phyloP scores from a whole-genome alignment of 2,888 invertebrate genomes.

The Incurvaria masculella region DNA sequence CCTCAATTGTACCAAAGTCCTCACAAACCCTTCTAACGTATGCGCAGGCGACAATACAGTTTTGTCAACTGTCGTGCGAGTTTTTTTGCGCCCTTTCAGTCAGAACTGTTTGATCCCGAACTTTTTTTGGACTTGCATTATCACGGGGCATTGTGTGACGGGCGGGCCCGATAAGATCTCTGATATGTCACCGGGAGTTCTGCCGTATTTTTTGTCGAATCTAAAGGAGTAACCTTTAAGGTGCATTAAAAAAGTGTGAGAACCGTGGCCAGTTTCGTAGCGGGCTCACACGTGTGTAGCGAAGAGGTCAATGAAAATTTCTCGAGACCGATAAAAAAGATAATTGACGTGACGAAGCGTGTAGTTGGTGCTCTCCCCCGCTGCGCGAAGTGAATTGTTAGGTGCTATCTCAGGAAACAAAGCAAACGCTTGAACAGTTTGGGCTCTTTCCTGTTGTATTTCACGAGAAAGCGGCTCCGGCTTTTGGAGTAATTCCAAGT shows the following conservation, averaged over 20 bases:
- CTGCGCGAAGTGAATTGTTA: neutral
- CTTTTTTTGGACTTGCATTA: constrained; percentile 49
- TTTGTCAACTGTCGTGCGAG: constrained; percentile 35
- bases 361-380: neutral
- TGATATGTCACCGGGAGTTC: constrained; percentile 45
- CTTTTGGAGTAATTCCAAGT: no score
- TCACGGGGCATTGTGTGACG: constrained; percentile 48
- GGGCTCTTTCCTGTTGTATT: no score
- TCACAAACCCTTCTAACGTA: constrained; percentile 47
- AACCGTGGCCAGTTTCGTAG: constrained; percentile 12
- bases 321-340: constrained; percentile 1
- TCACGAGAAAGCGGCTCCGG: no score
- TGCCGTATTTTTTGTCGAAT: constrained; percentile 36
- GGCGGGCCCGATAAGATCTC: constrained; percentile 52
- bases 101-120: constrained; percentile 48
- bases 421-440: neutral
- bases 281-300: constrained; percentile 16
- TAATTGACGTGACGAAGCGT: constrained; percentile 2
- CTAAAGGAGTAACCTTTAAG: constrained; percentile 42
- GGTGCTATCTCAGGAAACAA: neutral
- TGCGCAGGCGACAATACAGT: constrained; percentile 31
- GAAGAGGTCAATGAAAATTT: constrained; percentile 17
- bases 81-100: constrained; percentile 45
- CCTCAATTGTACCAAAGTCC: constrained; percentile 26
- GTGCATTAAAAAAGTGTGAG: constrained; percentile 29